Percentiles rank a stretch among this genome's conserved stretches.
phyloP scores from a whole-genome alignment of 1,140 invertebrate species.

The Drosophila chauvacae region DNA sequence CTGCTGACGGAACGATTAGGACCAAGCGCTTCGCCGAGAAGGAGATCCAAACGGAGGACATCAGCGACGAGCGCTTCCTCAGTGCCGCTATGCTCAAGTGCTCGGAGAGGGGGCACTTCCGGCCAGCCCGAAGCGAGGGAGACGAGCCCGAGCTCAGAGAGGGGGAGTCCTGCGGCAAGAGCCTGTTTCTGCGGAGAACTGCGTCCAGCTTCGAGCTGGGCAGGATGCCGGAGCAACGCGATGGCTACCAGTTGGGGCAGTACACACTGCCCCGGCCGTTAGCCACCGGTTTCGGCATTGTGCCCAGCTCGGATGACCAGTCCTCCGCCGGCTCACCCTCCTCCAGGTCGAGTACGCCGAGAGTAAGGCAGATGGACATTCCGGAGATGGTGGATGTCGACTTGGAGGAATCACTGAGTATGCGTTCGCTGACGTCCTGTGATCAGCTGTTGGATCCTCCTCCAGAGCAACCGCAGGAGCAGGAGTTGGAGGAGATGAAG shows the following conservation, averaged over 20 bases:
- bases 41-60: conserved; percentile 67
- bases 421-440: conserved; percentile 9
- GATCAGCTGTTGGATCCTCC: background rate
- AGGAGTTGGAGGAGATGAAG: conserved; percentile 7
- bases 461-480: background rate
- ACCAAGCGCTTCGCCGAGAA: conserved; percentile 44
- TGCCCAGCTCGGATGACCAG: conserved; percentile 9
- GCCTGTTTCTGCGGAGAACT: conserved; percentile 34
- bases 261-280: conserved; percentile 28
- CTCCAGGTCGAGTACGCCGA: background rate
- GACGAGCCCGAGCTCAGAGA: conserved; percentile 26
- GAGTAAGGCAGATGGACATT: conserved; percentile 50
- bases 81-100: conserved; percentile 63
- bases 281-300: conserved; percentile 15
- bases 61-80: conserved; percentile 57
- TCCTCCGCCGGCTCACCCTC: background rate
- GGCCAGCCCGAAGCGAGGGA: conserved; percentile 43
- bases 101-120: conserved; percentile 7
- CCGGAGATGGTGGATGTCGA: conserved; percentile 63
- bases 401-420: conserved; percentile 25
- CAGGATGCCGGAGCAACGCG: conserved; percentile 41
- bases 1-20: background rate
- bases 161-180: background rate
- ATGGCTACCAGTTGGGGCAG: conserved; percentile 36
- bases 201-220: conserved; percentile 65